Base-by-base conservation (phyloP, 2,888 invertebrate species). In the Hirtodrosophila trivittata region DNA sequence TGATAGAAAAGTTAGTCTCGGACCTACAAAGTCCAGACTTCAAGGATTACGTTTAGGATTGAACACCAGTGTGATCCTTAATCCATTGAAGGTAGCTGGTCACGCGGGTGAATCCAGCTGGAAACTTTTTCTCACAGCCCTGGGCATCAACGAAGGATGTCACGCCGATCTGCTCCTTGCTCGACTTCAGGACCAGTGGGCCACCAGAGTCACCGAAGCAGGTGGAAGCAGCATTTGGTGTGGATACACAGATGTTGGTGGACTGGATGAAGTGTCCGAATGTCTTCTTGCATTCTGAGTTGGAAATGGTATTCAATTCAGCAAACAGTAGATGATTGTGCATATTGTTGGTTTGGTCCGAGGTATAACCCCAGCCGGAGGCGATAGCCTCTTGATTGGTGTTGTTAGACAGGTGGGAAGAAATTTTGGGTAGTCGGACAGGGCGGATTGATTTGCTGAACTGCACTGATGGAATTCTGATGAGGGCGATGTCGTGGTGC, bases 301-400 rank as follows among this genome's bases (percentile, higher is more conserved):
- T 89, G 0, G 75, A 35, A 47, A 85, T 80, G 25, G 87, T 56
- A n/a, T 45, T 35, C 66, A 88, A 3, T 7, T 56, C 9, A n/a
- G 84, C 85, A 13, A 45, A 87, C 57, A 75, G 78, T 42, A 88
- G 57, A 6, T 52, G 33, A 13, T 58, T 18, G 21, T 75, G 60
- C 39, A 88, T 77, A 30, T 14, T 38, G 41, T 4, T 69, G 33
- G 85, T 47, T 0, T 14, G 3, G 21, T 89, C 88, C 1, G 73
- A 71, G 33, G 82, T 77, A 35, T 73, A 77, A n/a, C 89, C 85
- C 88, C 89, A 89, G 30, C 89, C 89, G 35, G 89, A 88, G 16
- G 87, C 87, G 35, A 87, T 56, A 4, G 56, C 85, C 32, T 57
- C 57, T 7, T 77, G 68, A 13, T 71, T 72, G 8, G 46, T 51